Evolutionary conservation across 2,113 vertebrate species (phyloP).

Genomic region (Callocephalon fimbriatum): DNA sequence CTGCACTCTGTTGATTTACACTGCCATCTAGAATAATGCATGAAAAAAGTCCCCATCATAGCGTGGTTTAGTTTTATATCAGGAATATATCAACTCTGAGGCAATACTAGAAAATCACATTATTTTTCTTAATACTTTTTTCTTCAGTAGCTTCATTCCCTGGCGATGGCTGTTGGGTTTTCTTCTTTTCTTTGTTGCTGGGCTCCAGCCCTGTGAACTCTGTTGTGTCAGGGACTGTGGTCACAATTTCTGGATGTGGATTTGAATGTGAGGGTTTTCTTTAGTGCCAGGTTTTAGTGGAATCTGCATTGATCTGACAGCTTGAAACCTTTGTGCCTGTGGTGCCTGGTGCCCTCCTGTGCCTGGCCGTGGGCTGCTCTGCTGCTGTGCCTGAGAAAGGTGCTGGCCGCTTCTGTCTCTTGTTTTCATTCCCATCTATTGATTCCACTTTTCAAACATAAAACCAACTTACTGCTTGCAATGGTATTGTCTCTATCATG

Average conservation of each 20-base stretch:
- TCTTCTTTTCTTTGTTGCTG: neutral
- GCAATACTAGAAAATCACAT: neutral
- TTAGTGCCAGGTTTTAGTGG: neutral
- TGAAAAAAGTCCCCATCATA: neutral
- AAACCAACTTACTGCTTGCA: neutral
- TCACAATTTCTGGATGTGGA: neutral
- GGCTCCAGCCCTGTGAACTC: neutral
- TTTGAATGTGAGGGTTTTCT: neutral
- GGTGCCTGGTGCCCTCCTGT: neutral
- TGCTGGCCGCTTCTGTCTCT: neutral
- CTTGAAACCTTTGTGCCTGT: neutral
- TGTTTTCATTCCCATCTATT: neutral
- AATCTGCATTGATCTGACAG: neutral
- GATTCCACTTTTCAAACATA: neutral
- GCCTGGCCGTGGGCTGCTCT: neutral
- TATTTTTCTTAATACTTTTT: neutral
- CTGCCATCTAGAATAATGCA: conserved; percentile 46
- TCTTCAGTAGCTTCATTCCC: neutral
- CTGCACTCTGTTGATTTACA: conserved; percentile 15
- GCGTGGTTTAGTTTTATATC: neutral
- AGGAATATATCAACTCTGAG: conserved; percentile 1
- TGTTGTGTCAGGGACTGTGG: accelerated
- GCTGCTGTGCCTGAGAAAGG: neutral
- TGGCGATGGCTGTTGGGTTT: neutral
- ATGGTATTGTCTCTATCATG: too few relatives aligned